Evolutionary conservation across 2,113 vertebrate genomes (phyloP), one percentile per base, ranked within the genome.

Genomic region (Dromaius novaehollandiae): DNA sequence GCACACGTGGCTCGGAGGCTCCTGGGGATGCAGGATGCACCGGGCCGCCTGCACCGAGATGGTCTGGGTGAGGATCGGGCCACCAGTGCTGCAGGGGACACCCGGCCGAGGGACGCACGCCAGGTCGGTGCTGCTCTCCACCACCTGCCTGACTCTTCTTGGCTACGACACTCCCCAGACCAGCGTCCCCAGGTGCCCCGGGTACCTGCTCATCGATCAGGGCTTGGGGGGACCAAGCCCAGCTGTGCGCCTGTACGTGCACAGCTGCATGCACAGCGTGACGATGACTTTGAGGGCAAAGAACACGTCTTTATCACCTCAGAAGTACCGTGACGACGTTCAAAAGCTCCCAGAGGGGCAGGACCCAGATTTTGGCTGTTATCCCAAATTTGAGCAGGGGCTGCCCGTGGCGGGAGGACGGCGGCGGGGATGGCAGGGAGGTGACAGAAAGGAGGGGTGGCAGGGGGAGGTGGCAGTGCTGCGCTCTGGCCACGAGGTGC

Each of bases 11-110:
- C 3, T 3, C 1, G 5, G 53, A 5, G 24, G 65, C 34, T 11
- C 40, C 64, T 17, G 51, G 42, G 42, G 13, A 30, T 15, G 2
- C 46, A 30, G 38, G 36, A 25, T 53, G 79, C 40, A 46, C 19
- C 4, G 13, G 13, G 12, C 22, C 28, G 56, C 36, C 56, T 18
- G 3, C 0, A 1, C 9, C 20, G 18, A 2, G 8, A 13, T 3
- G 32, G 5, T 16, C 50, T 38, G 4, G 1, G 40, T 22, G 20
- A 30, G 82, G 20, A 25, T 5, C 25, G 50, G 48, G 32, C 56
- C 28, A 32, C 56, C 16, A 28, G n/a, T 71, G 81, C 81, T 40
- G 28, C 44, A 34, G 44, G 55, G 28, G 56, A 32, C 56, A 60
- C 56, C 17, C 19, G 32, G 17, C 32, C 32, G 10, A 60, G 30